phyloP scores from a whole-genome alignment of 2,113 vertebrate genomes.

The Coptodon bakossiorum region DNA sequence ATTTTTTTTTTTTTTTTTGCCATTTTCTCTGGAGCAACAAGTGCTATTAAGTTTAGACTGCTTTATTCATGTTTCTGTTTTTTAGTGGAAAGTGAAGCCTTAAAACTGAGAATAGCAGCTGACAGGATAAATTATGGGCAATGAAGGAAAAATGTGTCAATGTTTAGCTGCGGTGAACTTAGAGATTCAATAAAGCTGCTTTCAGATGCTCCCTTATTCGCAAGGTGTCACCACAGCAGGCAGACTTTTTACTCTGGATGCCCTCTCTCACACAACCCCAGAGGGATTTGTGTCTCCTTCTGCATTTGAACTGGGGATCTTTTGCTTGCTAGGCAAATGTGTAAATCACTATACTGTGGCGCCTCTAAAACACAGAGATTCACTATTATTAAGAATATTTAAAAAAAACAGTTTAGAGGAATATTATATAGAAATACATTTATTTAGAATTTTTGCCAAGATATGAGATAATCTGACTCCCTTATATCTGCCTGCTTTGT shows the following conservation, averaged over 20 bases:
- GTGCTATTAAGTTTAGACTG: not conserved
- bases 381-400: not conserved
- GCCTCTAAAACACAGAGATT: accelerated
- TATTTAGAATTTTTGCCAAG: not conserved
- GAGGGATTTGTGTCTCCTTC: not conserved
- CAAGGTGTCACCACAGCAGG: not conserved
- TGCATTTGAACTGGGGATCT: not conserved
- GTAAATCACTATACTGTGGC: not conserved
- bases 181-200: not conserved
- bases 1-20: not conserved
- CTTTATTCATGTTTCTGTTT: not conserved
- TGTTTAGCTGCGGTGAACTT: not conserved
- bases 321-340: not conserved
- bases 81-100: not conserved
- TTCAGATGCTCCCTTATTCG: not conserved
- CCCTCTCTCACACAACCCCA: not conserved
- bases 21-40: not conserved
- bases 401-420: not conserved
- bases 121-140: not conserved
- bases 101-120: not conserved
- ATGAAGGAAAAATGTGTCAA: not conserved
- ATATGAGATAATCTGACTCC: not conserved
- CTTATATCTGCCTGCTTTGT: not conserved
- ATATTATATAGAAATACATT: not conserved
- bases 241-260: not conserved